Evolutionary conservation across 2,113 vertebrate genomes (phyloP), one percentile per base, ranked within the genome.

Genomic region (Zosterops japonicus): DNA sequence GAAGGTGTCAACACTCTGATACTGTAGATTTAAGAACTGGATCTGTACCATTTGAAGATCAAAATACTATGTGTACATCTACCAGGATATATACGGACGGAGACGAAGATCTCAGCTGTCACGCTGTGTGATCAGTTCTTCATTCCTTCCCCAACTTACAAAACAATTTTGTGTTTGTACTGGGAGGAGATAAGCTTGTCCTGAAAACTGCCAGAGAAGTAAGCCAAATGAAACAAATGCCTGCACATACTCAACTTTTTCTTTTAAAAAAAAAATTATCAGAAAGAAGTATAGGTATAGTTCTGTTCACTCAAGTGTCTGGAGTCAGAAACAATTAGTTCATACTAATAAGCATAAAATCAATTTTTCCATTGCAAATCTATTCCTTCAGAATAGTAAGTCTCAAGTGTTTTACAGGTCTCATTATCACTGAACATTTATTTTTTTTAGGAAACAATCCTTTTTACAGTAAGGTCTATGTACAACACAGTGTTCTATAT

Each of bases 11-110:
- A 95, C 59, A 85, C 92, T 95, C 75, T 97, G 96, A 89, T 93
- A 96, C 86, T 70, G 97, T 69, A 97, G 97, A 95, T 83, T 97
- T 94, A 98, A 97, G 85, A 96, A 95, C 79, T 69, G 91, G 92
- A 93, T 81, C 74, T 53, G 95, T 89, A 97, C 90, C 96, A 79
- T 87, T 67, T 96, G 97, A 90, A 96, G 97, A 97, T 68, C 88
- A 97, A 93, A 94, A 94, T 69, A 92, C 95, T 97, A 97, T 42
- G 79, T 90, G 89, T 97, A 94, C 81, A 97, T 97, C 91, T 83
- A 95, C 92, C 95, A 93, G 97, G 79, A 93, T 89, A 97, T 81
- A 95, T 79, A 94, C 2, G 87, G 95, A 94, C 87, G 97, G 89
- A 96, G 96, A 95, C 63, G 96, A 94, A 94, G 97, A 92, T 94